Evolutionary conservation across 2,888 invertebrate species (phyloP).

Genomic region (Drosophila longiperda): DNA sequence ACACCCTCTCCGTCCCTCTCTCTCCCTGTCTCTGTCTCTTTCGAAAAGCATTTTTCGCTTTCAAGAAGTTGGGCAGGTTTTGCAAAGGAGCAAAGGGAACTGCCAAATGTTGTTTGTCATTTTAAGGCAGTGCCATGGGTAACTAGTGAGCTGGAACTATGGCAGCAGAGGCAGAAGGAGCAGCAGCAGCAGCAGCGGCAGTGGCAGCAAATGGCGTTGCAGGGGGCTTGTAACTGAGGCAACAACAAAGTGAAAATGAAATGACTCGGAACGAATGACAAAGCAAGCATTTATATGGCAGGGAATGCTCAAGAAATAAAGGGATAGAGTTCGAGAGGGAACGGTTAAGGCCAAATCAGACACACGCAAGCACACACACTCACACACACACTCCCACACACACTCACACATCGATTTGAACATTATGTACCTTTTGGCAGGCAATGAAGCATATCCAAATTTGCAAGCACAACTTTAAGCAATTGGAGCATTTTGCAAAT

Average conservation of each 20-base stretch:
- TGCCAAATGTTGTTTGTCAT: slow-evolving; percentile 79
- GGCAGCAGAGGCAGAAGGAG: slow-evolving; percentile 38
- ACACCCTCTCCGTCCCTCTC: neutral
- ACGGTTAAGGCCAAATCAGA: slow-evolving; percentile 36
- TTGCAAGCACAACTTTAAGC: slow-evolving; percentile 64
- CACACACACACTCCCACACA: slow-evolving; percentile 32
- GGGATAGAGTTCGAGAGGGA: slow-evolving; percentile 11
- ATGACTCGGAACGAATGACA: slow-evolving; percentile 81
- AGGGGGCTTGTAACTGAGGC: slow-evolving; percentile 55
- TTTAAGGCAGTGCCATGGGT: slow-evolving; percentile 75
- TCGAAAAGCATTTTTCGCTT: slow-evolving; percentile 74
- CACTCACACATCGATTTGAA: slow-evolving; percentile 40
- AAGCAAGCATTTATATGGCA: slow-evolving; percentile 78
- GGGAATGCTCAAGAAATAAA: slow-evolving; percentile 39
- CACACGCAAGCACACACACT: slow-evolving; percentile 32
- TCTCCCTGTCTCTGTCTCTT: neutral
- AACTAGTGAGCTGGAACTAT: slow-evolving; percentile 80
- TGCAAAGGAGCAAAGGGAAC: slow-evolving; percentile 26
- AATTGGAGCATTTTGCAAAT: slow-evolving; percentile 46
- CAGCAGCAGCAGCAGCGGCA: slow-evolving; percentile 15
- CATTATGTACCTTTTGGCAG: slow-evolving; percentile 76
- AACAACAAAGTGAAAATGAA: slow-evolving; percentile 82
- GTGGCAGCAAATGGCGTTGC: slow-evolving; percentile 70
- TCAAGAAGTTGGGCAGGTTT: slow-evolving; percentile 37
- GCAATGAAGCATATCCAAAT: slow-evolving; percentile 78